Conservation (phyloP, 2,113 vertebrate species). For the Lipophrys pholis region DNA sequence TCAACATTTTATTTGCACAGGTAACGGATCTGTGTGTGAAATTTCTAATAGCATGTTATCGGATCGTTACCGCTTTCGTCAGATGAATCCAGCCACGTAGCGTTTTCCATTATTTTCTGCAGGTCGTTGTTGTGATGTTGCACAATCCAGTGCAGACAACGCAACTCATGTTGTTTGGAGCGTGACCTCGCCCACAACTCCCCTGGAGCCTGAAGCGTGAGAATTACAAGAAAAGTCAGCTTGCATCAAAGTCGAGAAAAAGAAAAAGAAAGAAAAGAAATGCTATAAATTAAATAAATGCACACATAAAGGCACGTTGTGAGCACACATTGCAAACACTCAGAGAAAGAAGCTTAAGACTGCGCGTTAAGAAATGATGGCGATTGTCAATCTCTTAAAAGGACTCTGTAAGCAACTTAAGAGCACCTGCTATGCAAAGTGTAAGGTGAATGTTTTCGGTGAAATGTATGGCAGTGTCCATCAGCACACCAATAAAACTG, state of each 20-base stretch:
- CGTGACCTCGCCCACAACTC: constrained; percentile 69
- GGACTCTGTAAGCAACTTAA: too few species aligned
- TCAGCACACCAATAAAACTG: too few species aligned
- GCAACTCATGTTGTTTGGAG: constrained; percentile 73
- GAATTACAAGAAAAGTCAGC: not conserved
- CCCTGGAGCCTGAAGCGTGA: constrained; percentile 81
- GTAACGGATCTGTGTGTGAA: not conserved
- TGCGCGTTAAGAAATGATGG: not conserved
- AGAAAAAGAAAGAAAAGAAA: not conserved
- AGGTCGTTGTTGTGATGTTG: constrained; percentile 64
- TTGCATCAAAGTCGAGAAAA: not conserved
- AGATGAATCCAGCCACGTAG: constrained; percentile 58
- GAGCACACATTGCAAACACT: not conserved
- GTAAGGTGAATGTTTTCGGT: too few species aligned
- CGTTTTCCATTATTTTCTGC: constrained; percentile 64
- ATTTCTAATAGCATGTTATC: too few species aligned
- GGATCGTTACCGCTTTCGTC: constrained; percentile 78
- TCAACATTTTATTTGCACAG: not conserved
- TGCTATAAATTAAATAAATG: not conserved
- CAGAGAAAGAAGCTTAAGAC: not conserved
- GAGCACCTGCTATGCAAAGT: too few species aligned
- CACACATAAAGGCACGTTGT: not conserved
- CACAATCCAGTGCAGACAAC: constrained; percentile 71
- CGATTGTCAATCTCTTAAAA: too few species aligned
- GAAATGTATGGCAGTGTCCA: too few species aligned